Base-by-base conservation (phyloP, 2,888 invertebrate genomes). In the Cenopis cana region DNA sequence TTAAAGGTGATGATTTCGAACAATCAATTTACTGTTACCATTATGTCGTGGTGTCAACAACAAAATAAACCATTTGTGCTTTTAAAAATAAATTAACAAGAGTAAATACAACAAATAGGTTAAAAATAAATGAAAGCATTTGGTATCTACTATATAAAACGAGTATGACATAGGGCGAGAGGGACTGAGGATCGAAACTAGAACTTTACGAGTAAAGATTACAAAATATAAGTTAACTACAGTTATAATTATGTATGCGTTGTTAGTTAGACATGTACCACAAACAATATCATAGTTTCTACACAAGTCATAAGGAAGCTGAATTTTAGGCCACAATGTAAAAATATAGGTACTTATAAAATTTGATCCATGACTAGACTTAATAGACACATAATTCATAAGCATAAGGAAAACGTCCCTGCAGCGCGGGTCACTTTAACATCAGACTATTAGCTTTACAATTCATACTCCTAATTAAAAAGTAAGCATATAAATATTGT, bases 81-180 rank as follows among this genome's bases (percentile, higher is more conserved):
- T 85, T 82, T 88, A 90, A 87, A 89, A 92, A 90, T 91, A 93
- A 92, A 91, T 91, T 91, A 93, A 92, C 92, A 91, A 90, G 90
- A 89, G 83, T 89, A 90, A 89, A 89, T 89, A 91, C 87, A 92
- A 92, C 91, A 90, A 84, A 85, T 82, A 82, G 82, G 86, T 88
- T 87, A 84, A 83, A 88, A 84, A 82, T 81, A 80, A 85, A 61
- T 71, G 77, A 74, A 82, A 84, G 82, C 75, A 77, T 76, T 78
- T 78, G 81, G 76, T 78, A 76, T 79, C 72, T 78, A 77, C 81
- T 86, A 87, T 80, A 85, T 81, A 86, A 88, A 86, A 79, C 77
- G 89, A 88, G 85, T 86, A 81, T 82, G 82, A 84, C 82, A 88
- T 90, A 93, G 93, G 93, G 93, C 92, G 93, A 92, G 93, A 82